Evolutionary conservation across 1,140 invertebrate genomes (phyloP).

Genomic region (Drosophila melanica): DNA sequence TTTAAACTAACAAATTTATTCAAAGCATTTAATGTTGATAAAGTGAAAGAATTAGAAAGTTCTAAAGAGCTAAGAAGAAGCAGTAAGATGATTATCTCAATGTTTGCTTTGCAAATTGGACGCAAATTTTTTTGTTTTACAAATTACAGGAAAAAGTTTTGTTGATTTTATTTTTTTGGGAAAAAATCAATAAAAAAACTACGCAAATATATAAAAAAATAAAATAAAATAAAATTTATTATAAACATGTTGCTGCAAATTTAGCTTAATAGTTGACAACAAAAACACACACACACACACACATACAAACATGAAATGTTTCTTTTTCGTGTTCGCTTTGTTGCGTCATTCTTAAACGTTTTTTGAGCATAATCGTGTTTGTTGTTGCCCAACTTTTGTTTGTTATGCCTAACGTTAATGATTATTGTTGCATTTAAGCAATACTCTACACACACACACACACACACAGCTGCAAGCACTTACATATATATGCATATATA

Average conservation of each 20-base stretch:
- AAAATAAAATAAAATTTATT: neutral
- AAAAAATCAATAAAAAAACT: neutral
- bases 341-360: constrained; percentile 41
- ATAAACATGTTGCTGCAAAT: constrained; percentile 35
- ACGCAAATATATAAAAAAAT: constrained; percentile 7
- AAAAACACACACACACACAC: neutral
- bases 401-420: constrained; percentile 44
- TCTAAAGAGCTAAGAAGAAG: too few relatives aligned
- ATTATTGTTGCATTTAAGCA: constrained; percentile 37
- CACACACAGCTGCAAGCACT: constrained; percentile 1
- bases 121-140: too few relatives aligned
- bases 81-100: too few relatives aligned
- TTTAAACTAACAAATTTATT: too few relatives aligned
- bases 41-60: too few relatives aligned
- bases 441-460: constrained; percentile 8
- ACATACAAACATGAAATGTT: constrained; percentile 11
- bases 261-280: constrained; percentile 40
- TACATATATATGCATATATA: neutral
- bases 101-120: too few relatives aligned
- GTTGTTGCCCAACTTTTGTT: constrained; percentile 40
- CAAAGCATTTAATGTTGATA: too few relatives aligned
- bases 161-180: neutral
- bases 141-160: neutral
- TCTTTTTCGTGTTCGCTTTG: constrained; percentile 31
- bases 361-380: constrained; percentile 27